These are phyloP conservation scores for Pseudocheirus occidentalis DNA, from an alignment of 2,797 vertebrate species.

Conservation along the genomic window DNA sequence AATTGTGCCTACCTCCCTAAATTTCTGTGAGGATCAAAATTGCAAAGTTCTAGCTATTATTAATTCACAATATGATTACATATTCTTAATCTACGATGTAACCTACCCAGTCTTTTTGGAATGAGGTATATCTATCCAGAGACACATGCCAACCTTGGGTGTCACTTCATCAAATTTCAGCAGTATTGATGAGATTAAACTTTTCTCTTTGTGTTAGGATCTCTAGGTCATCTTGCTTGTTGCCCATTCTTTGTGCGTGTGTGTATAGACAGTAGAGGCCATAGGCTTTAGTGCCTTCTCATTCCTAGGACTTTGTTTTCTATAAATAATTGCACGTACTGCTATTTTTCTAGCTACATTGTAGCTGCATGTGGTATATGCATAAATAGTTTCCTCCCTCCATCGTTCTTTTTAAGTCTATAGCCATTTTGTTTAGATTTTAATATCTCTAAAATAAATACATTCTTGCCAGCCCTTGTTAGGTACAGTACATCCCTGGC, in stretches of 20 bases:
- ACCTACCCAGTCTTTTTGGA: not conserved
- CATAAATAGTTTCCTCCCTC: not conserved
- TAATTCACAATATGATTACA: not conserved
- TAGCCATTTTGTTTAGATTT: not conserved
- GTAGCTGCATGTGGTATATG: not conserved
- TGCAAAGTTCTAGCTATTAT: not conserved
- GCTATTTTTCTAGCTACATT: not conserved
- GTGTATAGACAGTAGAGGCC: not conserved
- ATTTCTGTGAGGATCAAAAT: slow-evolving; percentile 16
- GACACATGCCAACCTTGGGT: not conserved
- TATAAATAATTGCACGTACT: not conserved
- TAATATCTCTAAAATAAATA: not conserved
- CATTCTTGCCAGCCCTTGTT: not conserved
- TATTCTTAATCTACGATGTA: not conserved
- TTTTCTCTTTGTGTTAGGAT: not conserved
- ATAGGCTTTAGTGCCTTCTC: not conserved
- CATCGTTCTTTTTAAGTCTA: not conserved
- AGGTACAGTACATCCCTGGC: not conserved
- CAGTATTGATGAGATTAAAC: not conserved
- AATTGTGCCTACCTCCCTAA: not conserved
- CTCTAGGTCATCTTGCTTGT: not conserved
- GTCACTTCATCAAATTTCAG: not conserved
- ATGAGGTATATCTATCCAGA: not conserved
- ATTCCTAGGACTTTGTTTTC: not conserved
- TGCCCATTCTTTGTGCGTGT: not conserved